A percentile compares a stretch with the other conserved stretches of the same genome.
phyloP scores from a whole-genome alignment of 2,888 invertebrate genomes.

The Agrotis ipsilon region DNA sequence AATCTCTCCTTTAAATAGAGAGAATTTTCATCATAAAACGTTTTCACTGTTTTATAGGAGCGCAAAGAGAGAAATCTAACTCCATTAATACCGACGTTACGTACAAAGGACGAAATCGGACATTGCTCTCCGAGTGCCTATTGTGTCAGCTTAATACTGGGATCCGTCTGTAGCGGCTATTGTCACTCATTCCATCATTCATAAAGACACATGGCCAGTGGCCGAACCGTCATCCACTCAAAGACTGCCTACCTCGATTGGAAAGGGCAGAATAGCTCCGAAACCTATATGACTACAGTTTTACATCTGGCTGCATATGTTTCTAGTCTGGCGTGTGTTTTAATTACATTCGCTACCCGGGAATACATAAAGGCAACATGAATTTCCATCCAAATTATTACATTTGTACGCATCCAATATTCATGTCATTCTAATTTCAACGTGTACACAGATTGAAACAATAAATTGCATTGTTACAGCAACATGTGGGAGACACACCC shows the following conservation, averaged over 20 bases:
- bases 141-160: conserved; percentile 52
- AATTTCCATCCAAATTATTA: conserved; percentile 61
- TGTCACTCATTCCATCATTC: conserved; percentile 56
- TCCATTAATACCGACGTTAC: conserved; percentile 60
- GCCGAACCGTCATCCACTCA: conserved; percentile 23
- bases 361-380: conserved; percentile 52
- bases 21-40: conserved; percentile 70
- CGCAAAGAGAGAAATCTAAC: conserved; percentile 61
- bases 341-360: conserved; percentile 48
- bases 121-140: conserved; percentile 57
- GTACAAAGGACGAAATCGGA: conserved; percentile 61
- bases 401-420: conserved; percentile 71
- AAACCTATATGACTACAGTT: neutral
- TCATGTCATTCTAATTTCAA: conserved; percentile 78
- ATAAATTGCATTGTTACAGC: conserved; percentile 86
- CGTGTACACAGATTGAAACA: conserved; percentile 80
- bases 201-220: conserved; percentile 35
- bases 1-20: conserved; percentile 68
- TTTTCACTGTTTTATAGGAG: conserved; percentile 65
- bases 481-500: conserved; percentile 81
- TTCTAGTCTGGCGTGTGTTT: conserved; percentile 29
- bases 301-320: neutral
- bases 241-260: conserved; percentile 31
- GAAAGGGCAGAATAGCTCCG: conserved; percentile 15
- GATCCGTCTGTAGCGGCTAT: conserved; percentile 48